Evolutionary conservation across 2,888 invertebrate genomes (phyloP), one percentile per base, ranked within the genome.

Genomic region (Phyto melanocephala): DNA sequence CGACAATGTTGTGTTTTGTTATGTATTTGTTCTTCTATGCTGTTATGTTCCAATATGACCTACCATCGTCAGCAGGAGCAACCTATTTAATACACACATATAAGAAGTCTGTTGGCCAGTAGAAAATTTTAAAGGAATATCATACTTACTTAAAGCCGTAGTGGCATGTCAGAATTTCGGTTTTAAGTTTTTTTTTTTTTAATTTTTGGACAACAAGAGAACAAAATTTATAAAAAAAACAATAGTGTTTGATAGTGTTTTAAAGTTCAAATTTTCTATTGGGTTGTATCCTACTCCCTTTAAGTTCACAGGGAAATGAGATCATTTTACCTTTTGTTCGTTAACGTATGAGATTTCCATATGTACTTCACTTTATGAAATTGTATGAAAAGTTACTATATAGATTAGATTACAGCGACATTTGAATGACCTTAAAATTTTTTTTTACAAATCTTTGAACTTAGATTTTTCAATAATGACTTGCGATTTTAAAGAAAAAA

Each of bases 1-100:
- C 84, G 84, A 85, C 84, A 83, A 80, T 70, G 65, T 77, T 82
- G 80, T 84, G 79, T 79, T 72, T 52, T 17, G 8, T 60, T 67
- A 35, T 72, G 52, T 24, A 17, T 22, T 52, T 52, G 33, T 65
- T 13, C 10, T 28, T 3, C 52, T 40, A 58, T 60, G n/a, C 24
- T 65, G 50, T 65, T 72, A 50, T 47, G 54, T 52, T 79, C 33
- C 35, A 65, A 71, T 67, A 37, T 67, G 67, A 45, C 60, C 62
- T 52, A 45, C 35, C 74, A 67, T 68, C 42, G 10, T n/a, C 54
- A 76, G 40, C 24, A 52, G 56, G 1, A 20, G 33, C 22, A 22
- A 10, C 1, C 45, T 52, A 1, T 15, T 5, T 40, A 11, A 7
- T 20, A 20, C 22, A 24, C 5, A 56, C 42, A 20, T 20, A 37